A percentile compares a stretch with the other conserved stretches of the same genome.
phyloP scores from a whole-genome alignment of 2,113 vertebrate species.

The Hydrochoerus hydrochaeris region DNA sequence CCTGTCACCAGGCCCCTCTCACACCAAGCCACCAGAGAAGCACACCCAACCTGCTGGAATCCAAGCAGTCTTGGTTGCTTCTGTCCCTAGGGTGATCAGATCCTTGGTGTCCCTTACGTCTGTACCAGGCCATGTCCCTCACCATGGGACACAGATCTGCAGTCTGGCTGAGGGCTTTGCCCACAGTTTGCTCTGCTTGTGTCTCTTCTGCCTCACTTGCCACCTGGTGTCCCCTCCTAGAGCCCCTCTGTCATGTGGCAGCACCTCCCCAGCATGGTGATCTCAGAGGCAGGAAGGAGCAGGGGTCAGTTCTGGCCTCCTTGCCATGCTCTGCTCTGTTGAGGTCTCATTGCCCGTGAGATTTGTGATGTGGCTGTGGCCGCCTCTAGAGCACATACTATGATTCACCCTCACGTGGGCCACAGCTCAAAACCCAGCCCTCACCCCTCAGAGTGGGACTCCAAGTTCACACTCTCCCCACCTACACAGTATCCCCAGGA shows the following conservation, averaged over 20 bases:
- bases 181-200: too few relatives aligned
- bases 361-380: background rate
- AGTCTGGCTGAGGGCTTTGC: background rate
- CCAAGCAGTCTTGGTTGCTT: background rate
- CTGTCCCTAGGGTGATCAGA: background rate
- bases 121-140: background rate
- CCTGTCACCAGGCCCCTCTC: background rate
- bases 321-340: background rate
- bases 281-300: background rate
- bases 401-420: background rate
- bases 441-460: background rate
- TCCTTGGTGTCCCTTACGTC: background rate
- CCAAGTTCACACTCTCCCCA: background rate
- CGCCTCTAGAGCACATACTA: background rate
- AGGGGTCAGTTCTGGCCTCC: background rate
- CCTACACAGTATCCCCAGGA: background rate
- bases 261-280: background rate
- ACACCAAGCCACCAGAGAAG: background rate
- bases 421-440: background rate
- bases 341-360: background rate
- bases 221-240: background rate
- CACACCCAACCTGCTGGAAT: fast-evolving
- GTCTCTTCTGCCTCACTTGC: background rate
- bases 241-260: background rate
- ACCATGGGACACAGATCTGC: too few relatives aligned